These are phyloP conservation scores for Liodrosophila aerea DNA, from an alignment of 2,888 invertebrate species.

Conservation along the genomic window DNA sequence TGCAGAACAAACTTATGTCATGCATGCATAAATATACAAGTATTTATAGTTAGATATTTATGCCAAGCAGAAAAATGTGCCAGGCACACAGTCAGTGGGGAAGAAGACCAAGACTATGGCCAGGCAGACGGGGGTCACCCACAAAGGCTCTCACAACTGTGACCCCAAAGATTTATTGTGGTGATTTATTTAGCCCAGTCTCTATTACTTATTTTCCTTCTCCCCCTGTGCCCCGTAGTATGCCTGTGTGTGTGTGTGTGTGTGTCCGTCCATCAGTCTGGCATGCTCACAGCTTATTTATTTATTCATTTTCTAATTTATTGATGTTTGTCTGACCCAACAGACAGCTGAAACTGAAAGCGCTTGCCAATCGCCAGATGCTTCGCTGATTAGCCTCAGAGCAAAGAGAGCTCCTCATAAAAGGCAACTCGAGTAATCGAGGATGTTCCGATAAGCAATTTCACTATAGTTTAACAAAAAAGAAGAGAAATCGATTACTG, in stretches of 20 bases:
- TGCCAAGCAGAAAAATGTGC: slow-evolving; percentile 67
- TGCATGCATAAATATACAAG: slow-evolving; percentile 74
- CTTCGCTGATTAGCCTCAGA: slow-evolving; percentile 43
- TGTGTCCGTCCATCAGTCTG: slow-evolving; percentile 36
- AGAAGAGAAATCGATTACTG: too few species aligned
- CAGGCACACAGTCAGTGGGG: slow-evolving; percentile 10
- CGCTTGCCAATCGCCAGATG: slow-evolving; percentile 54
- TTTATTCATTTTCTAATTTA: slow-evolving; percentile 79
- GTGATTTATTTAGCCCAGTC: slow-evolving; percentile 63
- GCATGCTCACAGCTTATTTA: slow-evolving; percentile 68
- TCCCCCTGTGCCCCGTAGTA: slow-evolving; percentile 40
- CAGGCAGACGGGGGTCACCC: slow-evolving; percentile 21
- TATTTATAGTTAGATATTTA: slow-evolving; percentile 69
- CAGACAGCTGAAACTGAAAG: slow-evolving; percentile 43
- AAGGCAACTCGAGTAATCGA: slow-evolving; percentile 30
- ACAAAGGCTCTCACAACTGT: slow-evolving; percentile 59
- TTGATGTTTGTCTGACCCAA: slow-evolving; percentile 75
- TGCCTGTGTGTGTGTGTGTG: slow-evolving; percentile 7
- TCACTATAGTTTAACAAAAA: slow-evolving; percentile 1
- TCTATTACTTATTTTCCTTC: slow-evolving; percentile 4
- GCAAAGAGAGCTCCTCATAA: slow-evolving; percentile 20
- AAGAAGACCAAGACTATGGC: background rate
- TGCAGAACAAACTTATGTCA: slow-evolving; percentile 72
- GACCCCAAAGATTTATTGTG: slow-evolving; percentile 72
- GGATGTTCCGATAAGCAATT: slow-evolving; percentile 39